Conservation (phyloP, 2,113 vertebrate species). For the Phycodurus eques region DNA sequence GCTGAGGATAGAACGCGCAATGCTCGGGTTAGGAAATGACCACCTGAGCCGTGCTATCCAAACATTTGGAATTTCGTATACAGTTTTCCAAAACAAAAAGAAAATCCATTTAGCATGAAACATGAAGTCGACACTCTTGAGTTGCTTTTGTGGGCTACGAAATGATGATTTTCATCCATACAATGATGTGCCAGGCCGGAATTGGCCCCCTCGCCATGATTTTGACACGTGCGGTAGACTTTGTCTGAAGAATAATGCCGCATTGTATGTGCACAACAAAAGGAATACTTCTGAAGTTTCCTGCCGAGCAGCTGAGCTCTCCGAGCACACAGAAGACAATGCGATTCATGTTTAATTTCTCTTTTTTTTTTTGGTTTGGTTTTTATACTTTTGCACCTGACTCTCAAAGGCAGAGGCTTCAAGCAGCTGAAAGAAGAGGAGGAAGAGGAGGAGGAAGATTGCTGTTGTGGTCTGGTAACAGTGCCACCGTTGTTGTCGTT, state of each 20-base stretch:
- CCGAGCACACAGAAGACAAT: slow-evolving; percentile 30
- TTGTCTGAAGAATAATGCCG: slow-evolving; percentile 37
- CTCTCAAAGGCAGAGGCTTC: slow-evolving; percentile 37
- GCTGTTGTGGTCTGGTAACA: neutral
- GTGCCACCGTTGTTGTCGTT: neutral
- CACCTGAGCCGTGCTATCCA: too few relatives aligned
- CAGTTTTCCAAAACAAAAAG: too few relatives aligned
- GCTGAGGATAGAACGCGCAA: too few relatives aligned
- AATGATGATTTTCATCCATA: too few relatives aligned
- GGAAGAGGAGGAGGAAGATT: slow-evolving; percentile 32
- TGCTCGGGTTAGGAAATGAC: too few relatives aligned
- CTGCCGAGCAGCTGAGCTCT: slow-evolving; percentile 56
- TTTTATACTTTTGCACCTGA: slow-evolving; percentile 51
- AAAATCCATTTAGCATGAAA: too few relatives aligned
- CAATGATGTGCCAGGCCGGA: neutral
- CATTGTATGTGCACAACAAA: slow-evolving; percentile 54
- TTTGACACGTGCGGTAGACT: neutral
- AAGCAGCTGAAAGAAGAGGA: slow-evolving; percentile 36
- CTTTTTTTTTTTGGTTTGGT: slow-evolving; percentile 6
- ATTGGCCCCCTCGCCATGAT: neutral
- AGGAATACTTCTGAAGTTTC: slow-evolving; percentile 49
- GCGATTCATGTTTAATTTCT: slow-evolving; percentile 60
- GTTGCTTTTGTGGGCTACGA: neutral
- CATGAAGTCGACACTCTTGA: neutral
- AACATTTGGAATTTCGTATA: too few relatives aligned